Percentiles rank a stretch among this genome's conserved stretches.
These are phyloP conservation scores for Deroptyus accipitrinus DNA, from an alignment of 2,113 vertebrate genomes.

Conservation along the genomic window DNA sequence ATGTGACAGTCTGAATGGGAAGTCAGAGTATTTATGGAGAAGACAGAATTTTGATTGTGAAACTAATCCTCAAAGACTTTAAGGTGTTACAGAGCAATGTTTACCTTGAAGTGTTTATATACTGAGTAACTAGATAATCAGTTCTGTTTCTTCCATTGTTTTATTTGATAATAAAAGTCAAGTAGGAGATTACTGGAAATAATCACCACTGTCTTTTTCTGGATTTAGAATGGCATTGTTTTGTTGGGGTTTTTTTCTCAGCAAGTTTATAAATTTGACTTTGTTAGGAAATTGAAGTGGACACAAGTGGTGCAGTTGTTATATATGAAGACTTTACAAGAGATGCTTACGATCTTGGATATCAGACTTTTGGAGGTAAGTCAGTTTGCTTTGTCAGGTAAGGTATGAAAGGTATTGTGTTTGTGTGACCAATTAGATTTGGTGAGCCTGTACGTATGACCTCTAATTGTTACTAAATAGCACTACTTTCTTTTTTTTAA, in stretches of 20 bases:
- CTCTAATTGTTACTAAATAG: background rate
- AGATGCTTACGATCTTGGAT: conserved; percentile 67
- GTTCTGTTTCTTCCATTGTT: background rate
- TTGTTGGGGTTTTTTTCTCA: background rate
- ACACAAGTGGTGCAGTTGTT: conserved; percentile 60
- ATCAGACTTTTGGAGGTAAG: conserved; percentile 70
- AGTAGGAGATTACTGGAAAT: background rate
- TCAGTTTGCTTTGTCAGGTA: conserved; percentile 12
- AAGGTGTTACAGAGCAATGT: background rate
- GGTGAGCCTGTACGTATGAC: background rate
- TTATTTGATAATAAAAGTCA: background rate
- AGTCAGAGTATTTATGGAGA: background rate
- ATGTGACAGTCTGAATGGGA: background rate
- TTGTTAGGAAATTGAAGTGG: conserved; percentile 66
- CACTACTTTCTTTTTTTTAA: background rate
- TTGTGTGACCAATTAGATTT: background rate
- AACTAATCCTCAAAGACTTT: background rate
- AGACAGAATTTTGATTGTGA: background rate
- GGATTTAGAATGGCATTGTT: background rate
- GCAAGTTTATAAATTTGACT: background rate
- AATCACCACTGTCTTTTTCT: background rate
- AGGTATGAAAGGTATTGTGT: background rate
- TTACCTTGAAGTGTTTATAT: background rate
- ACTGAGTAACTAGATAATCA: background rate
- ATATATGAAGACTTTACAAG: conserved; percentile 71